phyloP scores from a whole-genome alignment of 64 coral and sea anemone genomes.

The Montipora capricornis region DNA sequence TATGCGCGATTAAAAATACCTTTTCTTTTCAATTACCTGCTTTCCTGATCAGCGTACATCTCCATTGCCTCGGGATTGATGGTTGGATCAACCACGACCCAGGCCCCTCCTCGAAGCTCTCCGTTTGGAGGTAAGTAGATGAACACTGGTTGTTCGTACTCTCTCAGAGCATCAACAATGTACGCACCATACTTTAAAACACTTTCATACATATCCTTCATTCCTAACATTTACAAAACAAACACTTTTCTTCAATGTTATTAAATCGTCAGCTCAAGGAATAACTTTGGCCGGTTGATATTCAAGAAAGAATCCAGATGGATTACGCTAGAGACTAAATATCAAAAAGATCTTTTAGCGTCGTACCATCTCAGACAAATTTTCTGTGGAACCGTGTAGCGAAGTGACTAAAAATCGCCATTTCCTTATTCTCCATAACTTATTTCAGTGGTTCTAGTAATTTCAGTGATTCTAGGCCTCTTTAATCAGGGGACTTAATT shows the following conservation, averaged over 20 bases:
- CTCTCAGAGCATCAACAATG: conserved; percentile 93
- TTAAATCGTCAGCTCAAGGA: too few species aligned
- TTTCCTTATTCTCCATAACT: too few species aligned
- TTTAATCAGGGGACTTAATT: too few species aligned
- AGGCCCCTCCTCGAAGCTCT: conserved; percentile 94
- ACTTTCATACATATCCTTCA: conserved; percentile 96
- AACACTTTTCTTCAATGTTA: not conserved
- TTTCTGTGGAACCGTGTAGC: too few species aligned
- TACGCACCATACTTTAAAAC: conserved; percentile 94
- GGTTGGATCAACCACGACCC: conserved; percentile 97
- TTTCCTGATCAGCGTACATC: conserved; percentile 96
- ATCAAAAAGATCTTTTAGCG: too few species aligned
- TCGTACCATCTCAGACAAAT: too few species aligned
- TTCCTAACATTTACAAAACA: not conserved
- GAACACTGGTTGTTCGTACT: conserved; percentile 88
- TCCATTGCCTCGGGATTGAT: conserved; percentile 96
- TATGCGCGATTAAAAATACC: not conserved
- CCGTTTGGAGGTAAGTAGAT: conserved; percentile 92
- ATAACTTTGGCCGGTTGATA: too few species aligned
- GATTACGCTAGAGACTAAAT: not conserved
- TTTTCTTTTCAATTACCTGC: conserved; percentile 59
- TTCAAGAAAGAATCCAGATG: too few species aligned
- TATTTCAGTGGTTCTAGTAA: too few species aligned
- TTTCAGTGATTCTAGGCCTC: too few species aligned
- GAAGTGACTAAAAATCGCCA: too few species aligned